Evolutionary conservation across 2,888 invertebrate genomes (phyloP).

Genomic region (Troides aeacus): DNA sequence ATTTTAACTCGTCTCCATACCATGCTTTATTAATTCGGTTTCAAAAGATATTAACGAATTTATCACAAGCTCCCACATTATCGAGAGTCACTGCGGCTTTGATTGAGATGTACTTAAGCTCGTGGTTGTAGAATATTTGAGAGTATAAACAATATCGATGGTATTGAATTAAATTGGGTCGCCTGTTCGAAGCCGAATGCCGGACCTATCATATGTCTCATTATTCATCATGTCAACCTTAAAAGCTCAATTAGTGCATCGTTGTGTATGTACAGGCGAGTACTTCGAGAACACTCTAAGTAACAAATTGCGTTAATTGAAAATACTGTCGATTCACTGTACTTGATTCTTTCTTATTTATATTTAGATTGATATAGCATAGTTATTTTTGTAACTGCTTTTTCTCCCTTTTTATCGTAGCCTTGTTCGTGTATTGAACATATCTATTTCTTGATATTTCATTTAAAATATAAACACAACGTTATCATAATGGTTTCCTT

Average conservation of each 20-base stretch:
- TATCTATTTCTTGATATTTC: too few species aligned
- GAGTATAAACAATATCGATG: conserved; percentile 25
- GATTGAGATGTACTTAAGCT: conserved; percentile 16
- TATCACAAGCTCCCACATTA: conserved; percentile 1
- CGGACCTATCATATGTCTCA: conserved; percentile 23
- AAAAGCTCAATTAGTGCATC: conserved; percentile 23
- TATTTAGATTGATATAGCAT: background rate
- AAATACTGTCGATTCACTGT: conserved; percentile 5
- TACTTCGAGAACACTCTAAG: background rate
- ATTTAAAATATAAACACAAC: too few species aligned
- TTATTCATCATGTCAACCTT: conserved; percentile 23
- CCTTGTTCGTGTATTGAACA: too few species aligned
- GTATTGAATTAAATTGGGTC: conserved; percentile 26
- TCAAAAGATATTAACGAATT: conserved; percentile 6
- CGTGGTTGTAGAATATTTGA: conserved; percentile 15
- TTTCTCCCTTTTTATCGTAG: too few species aligned
- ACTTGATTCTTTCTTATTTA: background rate
- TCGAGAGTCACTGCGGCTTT: conserved; percentile 17
- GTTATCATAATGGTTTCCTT: too few species aligned
- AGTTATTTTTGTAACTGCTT: background rate
- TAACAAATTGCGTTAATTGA: conserved; percentile 19
- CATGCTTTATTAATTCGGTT: background rate
- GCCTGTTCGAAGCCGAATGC: conserved; percentile 19
- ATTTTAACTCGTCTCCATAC: too few species aligned
- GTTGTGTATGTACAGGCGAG: conserved; percentile 4